Base-by-base conservation (phyloP, 1,140 invertebrate genomes). In the Solenopsis fugax region DNA sequence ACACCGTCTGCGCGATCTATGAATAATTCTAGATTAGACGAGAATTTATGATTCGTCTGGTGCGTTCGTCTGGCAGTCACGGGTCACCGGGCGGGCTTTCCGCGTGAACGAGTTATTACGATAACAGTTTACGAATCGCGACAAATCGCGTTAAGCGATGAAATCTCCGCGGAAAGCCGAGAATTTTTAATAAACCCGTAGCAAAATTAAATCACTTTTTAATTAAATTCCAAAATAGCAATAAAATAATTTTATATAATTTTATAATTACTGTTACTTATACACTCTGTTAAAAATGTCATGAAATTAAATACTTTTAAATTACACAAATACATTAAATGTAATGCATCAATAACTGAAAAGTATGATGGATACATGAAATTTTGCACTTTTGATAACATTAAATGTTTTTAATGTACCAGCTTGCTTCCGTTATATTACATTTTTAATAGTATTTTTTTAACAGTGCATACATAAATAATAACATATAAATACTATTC, bases 11-110 rank as follows among this genome's bases (percentile, higher is more conserved):
- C 48, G 50, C 52, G 41, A 81, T 56, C 82, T 78, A 85, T 85
- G 82, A 78, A 85, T 85, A 85, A 85, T 85, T 85, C 82, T 67
- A 85, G 73, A 85, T 85, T 85, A 85, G 16, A 78, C 82, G 58
- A 48, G 58, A 85, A 85, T 85, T 85, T 85, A 78, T 85, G 82
- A 78, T 78, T 78, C 48, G 62, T 77, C 82, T 64, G 34, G 60
- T 65, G 16, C 56, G 48, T 13, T 21, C 29, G 82, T 78, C 85
- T 87, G 54, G 41, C 12, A 77, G 75, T 82, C 78, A 82, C 73
- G 69, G 65, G 78, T 89, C 88, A 76, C 78, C 58, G 58, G 52
- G 48, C 82, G 52, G 48, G 45, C 62, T 85, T 85, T 85, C 60
- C 60, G 13, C 71, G 52, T 18, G 45, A 64, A 76, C n/a, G 16